These are phyloP conservation scores for Proteles cristata DNA, from an alignment of 2,113 vertebrate genomes.

Conservation along the genomic window DNA sequence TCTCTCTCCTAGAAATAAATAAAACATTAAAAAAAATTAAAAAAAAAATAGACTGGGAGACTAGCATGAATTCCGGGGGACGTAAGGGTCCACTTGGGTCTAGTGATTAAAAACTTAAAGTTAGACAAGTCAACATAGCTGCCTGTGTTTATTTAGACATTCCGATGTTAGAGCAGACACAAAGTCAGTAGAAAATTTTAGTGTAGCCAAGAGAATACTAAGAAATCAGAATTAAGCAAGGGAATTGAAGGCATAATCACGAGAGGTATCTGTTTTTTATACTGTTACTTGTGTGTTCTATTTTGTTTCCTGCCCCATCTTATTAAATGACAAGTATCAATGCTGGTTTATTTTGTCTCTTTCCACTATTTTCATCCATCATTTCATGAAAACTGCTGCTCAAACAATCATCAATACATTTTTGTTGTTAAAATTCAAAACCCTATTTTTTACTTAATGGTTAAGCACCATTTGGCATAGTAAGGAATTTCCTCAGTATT, in stretches of 20 bases:
- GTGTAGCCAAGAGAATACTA: not conserved
- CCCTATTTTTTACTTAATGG: not conserved
- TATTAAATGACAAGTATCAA: not conserved
- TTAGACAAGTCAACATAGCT: not conserved
- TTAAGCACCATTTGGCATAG: not conserved
- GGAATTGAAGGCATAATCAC: not conserved
- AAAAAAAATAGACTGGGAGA: not conserved
- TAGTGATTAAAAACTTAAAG: slow-evolving; percentile 5
- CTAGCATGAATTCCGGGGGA: not conserved
- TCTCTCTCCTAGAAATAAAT: no score
- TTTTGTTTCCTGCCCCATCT: not conserved
- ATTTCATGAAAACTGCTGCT: not conserved
- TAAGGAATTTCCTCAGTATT: not conserved
- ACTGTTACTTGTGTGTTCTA: not conserved
- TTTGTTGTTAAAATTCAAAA: not conserved
- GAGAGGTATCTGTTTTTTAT: not conserved
- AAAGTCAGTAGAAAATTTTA: not conserved
- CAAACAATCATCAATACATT: not conserved
- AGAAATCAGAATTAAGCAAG: not conserved
- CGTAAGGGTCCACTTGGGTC: not conserved
- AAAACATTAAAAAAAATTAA: no score
- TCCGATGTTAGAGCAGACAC: not conserved
- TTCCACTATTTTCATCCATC: not conserved
- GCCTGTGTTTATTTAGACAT: not conserved
- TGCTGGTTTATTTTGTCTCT: not conserved